phyloP scores from a whole-genome alignment of 2,797 vertebrate species.

The Centropyge bicolor region DNA sequence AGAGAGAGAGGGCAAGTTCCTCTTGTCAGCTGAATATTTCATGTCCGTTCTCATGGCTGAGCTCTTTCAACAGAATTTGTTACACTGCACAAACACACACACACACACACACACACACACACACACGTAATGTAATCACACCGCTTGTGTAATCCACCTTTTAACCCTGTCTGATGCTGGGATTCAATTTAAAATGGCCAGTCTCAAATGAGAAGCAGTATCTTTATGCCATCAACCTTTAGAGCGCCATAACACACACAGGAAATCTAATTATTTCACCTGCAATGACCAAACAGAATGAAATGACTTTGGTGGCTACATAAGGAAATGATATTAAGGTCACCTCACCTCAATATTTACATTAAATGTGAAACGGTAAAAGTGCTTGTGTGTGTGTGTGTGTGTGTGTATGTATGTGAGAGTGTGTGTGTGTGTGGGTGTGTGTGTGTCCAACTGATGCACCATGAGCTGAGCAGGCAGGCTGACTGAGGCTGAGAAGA shows the following conservation, averaged over 20 bases:
- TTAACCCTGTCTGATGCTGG: constrained; percentile 27
- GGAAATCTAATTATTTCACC: constrained; percentile 41
- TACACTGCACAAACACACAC: neutral
- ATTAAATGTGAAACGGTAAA: constrained; percentile 23
- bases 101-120: constrained; percentile 14
- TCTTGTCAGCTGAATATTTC: constrained; percentile 68
- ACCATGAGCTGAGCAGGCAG: constrained; percentile 7
- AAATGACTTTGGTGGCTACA: constrained; percentile 17
- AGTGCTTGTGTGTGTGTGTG: neutral
- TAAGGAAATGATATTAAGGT: constrained; percentile 20
- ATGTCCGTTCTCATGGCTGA: constrained; percentile 59
- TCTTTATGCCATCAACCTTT: constrained; percentile 56
- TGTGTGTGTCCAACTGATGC: constrained; percentile 2
- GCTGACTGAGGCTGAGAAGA: constrained; percentile 17
- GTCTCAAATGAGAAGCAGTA: constrained; percentile 24
- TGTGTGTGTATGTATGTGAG: constrained; percentile 19
- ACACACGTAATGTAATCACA: constrained; percentile 45
- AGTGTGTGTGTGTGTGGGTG: neutral
- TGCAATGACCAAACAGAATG: constrained; percentile 20
- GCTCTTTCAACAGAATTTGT: constrained; percentile 54
- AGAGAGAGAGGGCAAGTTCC: constrained; percentile 35
- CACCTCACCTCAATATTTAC: constrained; percentile 12
- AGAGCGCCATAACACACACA: constrained; percentile 4
- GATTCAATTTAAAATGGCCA: constrained; percentile 49
- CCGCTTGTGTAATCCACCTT: constrained; percentile 47